Evolutionary conservation across 2,797 vertebrate species (phyloP).

Genomic region (Enteromius unitaeniatus): DNA sequence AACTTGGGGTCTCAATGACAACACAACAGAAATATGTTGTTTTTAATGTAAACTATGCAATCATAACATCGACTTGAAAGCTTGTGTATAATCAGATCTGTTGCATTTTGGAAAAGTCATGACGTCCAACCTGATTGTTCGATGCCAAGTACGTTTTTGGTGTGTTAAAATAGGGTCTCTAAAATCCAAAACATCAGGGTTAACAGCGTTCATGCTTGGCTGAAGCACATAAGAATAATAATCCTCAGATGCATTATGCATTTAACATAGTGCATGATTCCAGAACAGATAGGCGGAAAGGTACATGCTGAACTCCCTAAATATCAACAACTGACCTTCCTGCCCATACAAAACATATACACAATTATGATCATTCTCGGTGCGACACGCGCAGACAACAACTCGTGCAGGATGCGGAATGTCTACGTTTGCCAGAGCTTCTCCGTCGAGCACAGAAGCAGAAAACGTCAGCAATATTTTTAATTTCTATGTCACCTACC

Average conservation of each 20-base stretch:
- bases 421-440: slow-evolving; percentile 31
- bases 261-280: slow-evolving; percentile 7
- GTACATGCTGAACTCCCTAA: slow-evolving; percentile 80
- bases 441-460: slow-evolving; percentile 31
- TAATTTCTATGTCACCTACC: slow-evolving; percentile 85
- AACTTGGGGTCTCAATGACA: not conserved
- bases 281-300: slow-evolving; percentile 76
- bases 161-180: not conserved
- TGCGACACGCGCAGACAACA: slow-evolving; percentile 55
- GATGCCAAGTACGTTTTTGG: slow-evolving; percentile 3
- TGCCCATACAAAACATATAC: slow-evolving; percentile 68
- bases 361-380: slow-evolving; percentile 64
- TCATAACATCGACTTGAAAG: not conserved
- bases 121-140: not conserved
- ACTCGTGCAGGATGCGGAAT: slow-evolving; percentile 38
- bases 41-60: not conserved
- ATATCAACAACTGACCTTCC: slow-evolving; percentile 86
- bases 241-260: not conserved
- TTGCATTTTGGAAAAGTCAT: not conserved
- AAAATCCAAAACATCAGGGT: slow-evolving; percentile 7
- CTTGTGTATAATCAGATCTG: not conserved
- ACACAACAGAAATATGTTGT: not conserved
- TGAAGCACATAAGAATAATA: not conserved
- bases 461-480: slow-evolving; percentile 67
- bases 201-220: not conserved